Percentiles rank a stretch among this genome's conserved stretches.
phyloP scores from a whole-genome alignment of 2,888 invertebrate species.

The Watsonalla cultraria region DNA sequence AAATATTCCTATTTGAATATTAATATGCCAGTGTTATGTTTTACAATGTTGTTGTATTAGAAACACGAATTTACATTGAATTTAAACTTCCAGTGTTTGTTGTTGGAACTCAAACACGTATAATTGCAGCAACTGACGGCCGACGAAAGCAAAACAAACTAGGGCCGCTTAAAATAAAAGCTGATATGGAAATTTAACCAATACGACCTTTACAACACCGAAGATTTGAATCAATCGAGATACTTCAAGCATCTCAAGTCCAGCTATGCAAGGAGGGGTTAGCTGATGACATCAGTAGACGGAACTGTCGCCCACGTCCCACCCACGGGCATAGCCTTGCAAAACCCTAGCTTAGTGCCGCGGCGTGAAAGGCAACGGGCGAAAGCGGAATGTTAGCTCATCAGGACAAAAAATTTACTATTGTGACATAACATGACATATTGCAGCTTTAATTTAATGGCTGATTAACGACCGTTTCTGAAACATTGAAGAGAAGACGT shows the following conservation, averaged over 20 bases:
- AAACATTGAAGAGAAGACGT: too few relatives aligned
- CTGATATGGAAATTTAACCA: too few relatives aligned
- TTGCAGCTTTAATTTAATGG: too few relatives aligned
- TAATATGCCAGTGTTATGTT: too few relatives aligned
- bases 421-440: background rate
- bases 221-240: constrained; percentile 8
- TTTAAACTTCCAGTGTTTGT: background rate
- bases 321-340: constrained; percentile 65
- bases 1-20: too few relatives aligned
- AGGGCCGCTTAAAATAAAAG: too few relatives aligned
- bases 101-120: background rate
- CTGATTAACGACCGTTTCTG: too few relatives aligned
- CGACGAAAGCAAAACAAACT: background rate
- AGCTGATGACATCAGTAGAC: constrained; percentile 67
- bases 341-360: constrained; percentile 33
- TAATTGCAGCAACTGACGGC: background rate
- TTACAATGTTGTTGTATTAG: background rate
- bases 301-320: constrained; percentile 65
- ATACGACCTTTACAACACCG: too few relatives aligned
- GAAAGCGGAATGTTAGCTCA: background rate
- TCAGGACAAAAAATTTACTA: background rate
- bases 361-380: constrained; percentile 8
- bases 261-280: constrained; percentile 28
- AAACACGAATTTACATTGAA: background rate
- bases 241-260: constrained; percentile 19